Conservation (phyloP, 1,140 invertebrate species). For the Sminthurinus signatus region DNA sequence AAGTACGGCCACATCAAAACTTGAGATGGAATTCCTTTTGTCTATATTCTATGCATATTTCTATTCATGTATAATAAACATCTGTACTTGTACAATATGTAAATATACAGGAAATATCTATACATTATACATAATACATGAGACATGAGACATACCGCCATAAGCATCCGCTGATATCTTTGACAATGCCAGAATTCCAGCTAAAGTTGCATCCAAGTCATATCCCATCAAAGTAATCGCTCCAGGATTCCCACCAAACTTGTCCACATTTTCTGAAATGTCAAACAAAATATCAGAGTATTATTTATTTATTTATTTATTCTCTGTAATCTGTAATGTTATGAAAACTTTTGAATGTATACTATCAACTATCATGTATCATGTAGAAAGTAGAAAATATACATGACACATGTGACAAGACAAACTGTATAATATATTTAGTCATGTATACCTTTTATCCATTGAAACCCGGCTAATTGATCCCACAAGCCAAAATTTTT, state of each 20-base stretch:
- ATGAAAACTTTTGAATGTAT: background rate
- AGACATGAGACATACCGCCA: constrained; percentile 20
- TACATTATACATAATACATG: no score
- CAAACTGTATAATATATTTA: background rate
- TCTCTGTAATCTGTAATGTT: background rate
- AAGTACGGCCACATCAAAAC: no score
- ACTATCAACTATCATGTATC: no score
- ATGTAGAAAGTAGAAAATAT: no score
- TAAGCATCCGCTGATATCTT: constrained; percentile 35
- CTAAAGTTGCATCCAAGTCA: constrained; percentile 33
- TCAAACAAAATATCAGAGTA: background rate
- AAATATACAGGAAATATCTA: no score
- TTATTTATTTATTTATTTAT: background rate
- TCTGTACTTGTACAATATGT: no score
- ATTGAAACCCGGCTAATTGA: constrained; percentile 36
- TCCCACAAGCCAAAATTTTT: constrained; percentile 40
- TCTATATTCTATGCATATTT: no score
- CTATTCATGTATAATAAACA: no score
- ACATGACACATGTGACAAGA: no score
- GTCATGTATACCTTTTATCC: constrained; percentile 33
- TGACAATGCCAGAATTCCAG: constrained; percentile 33
- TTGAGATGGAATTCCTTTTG: no score
- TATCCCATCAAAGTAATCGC: constrained; percentile 33
- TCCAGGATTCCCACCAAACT: constrained; percentile 36
- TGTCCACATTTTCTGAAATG: constrained; percentile 35